These are phyloP conservation scores for Lepidurus arcticus DNA, from an alignment of 1,140 invertebrate species.

Conservation along the genomic window DNA sequence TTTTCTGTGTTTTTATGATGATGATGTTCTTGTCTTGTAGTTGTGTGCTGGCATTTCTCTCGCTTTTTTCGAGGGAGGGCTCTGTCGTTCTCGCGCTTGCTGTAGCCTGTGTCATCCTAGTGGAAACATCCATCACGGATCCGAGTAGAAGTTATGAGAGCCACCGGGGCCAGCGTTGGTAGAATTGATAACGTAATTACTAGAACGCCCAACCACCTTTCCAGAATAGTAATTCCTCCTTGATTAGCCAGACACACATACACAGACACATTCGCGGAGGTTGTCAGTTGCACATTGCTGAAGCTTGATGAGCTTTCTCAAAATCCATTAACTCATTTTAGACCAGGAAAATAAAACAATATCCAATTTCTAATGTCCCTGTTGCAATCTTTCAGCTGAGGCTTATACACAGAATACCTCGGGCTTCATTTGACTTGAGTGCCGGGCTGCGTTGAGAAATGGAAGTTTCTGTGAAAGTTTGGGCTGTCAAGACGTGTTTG, in stretches of 20 bases:
- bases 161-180: neutral
- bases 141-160: neutral
- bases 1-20: neutral
- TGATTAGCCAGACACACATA: neutral
- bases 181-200: neutral
- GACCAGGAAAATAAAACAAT: neutral
- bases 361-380: neutral
- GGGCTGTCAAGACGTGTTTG: neutral
- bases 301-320: neutral
- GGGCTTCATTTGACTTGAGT: constrained; percentile 3
- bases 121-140: neutral
- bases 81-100: neutral
- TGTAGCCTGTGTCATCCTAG: neutral
- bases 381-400: neutral
- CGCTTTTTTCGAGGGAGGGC: neutral
- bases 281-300: neutral
- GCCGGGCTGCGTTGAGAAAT: neutral
- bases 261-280: neutral
- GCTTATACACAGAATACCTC: neutral
- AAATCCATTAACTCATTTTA: neutral
- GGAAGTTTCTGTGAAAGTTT: neutral
- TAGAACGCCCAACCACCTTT: neutral
- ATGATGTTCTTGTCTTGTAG: neutral
- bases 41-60: neutral
- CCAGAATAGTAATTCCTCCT: neutral